Evolutionary conservation across 2,113 vertebrate species (phyloP), one percentile per base, ranked within the genome.

Genomic region (Bubo blakistoni): DNA sequence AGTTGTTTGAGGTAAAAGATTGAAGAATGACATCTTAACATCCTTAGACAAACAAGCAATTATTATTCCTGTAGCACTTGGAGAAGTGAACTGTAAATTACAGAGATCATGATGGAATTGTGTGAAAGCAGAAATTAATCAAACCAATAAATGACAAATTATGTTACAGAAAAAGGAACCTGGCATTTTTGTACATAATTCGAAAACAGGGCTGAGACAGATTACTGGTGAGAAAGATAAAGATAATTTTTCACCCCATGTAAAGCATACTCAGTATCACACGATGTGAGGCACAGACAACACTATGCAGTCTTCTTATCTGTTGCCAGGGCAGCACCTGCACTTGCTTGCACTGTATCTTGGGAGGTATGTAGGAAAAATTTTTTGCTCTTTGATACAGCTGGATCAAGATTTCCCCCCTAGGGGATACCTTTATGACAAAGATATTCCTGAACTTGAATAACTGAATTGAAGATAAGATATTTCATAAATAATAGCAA

Each of bases 281-380:
- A 30, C 1, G 0, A 14, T 36, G 24, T 30, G 22, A 0, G 0
- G 18, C 34, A 44, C 0, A 74, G 34, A 19, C 10, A 74, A 3
- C 7, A 3, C 11, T 49, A 2, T 66, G 13, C 13, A 70, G 10
- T 18, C 17, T 58, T 57, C 13, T 32, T 54, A 38, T 17, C 7
- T 69, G 29, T 16, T n/a, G 11, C 30, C 26, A 52, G 46, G 15
- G 20, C 8, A 88, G 15, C 34, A 71, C 44, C 8, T 89, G 58
- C 29, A 29, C 5, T 65, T 71, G 14, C n/a, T 79, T 86, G 11
- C 15, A 81, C 4, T 16, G 80, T 67, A 16, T n/a, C 36, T 79
- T 38, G 7, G 3, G 27, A 74, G 3, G 5, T 44, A 76, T 34
- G 17, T 29, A 73, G 38, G 54, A 69, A 88, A 59, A 16, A 7